A percentile compares a stretch with the other conserved stretches of the same genome.
phyloP scores from a whole-genome alignment of 2,113 vertebrate genomes.

The Hippocampus abdominalis region DNA sequence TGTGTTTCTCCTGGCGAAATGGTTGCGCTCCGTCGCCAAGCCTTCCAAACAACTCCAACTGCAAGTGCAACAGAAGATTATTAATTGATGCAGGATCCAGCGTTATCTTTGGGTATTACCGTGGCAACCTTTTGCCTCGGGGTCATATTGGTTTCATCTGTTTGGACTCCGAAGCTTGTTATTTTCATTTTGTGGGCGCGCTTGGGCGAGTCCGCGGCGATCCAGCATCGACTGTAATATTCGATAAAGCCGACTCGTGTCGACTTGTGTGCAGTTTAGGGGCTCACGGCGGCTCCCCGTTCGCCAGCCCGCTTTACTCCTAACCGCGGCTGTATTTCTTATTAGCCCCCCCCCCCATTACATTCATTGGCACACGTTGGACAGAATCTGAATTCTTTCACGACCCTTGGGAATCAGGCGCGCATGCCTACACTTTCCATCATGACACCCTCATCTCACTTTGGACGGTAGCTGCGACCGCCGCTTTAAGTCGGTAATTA shows the following conservation, averaged over 20 bases:
- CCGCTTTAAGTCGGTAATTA: slow-evolving; percentile 59
- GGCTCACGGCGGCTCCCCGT: slow-evolving; percentile 32
- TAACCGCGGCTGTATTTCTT: slow-evolving; percentile 47
- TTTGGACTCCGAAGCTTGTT: slow-evolving; percentile 12
- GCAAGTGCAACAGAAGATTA: slow-evolving; percentile 45
- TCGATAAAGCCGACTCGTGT: slow-evolving; percentile 19
- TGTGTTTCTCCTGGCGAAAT: neutral
- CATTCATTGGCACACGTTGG: slow-evolving; percentile 34
- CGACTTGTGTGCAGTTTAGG: slow-evolving; percentile 23
- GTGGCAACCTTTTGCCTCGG: slow-evolving; percentile 20
- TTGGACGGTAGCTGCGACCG: slow-evolving; percentile 35
- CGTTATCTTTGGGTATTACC: slow-evolving; percentile 15
- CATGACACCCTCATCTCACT: slow-evolving; percentile 34
- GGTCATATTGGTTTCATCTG: slow-evolving; percentile 20
- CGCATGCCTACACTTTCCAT: slow-evolving; percentile 54
- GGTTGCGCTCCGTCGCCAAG: neutral
- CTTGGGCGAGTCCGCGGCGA: slow-evolving; percentile 18
- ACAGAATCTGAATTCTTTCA: slow-evolving; percentile 33
- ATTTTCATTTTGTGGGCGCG: slow-evolving; percentile 1
- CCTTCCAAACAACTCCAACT: slow-evolving; percentile 36
- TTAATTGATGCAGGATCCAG: slow-evolving; percentile 46
- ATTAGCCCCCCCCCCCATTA: slow-evolving; percentile 33
- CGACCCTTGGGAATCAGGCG: slow-evolving; percentile 55
- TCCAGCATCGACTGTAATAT: slow-evolving; percentile 7
- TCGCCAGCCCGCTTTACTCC: slow-evolving; percentile 44